Evolutionary conservation across 2,113 vertebrate genomes (phyloP), one percentile per base, ranked within the genome.

Genomic region (Protomyctophum bolini): DNA sequence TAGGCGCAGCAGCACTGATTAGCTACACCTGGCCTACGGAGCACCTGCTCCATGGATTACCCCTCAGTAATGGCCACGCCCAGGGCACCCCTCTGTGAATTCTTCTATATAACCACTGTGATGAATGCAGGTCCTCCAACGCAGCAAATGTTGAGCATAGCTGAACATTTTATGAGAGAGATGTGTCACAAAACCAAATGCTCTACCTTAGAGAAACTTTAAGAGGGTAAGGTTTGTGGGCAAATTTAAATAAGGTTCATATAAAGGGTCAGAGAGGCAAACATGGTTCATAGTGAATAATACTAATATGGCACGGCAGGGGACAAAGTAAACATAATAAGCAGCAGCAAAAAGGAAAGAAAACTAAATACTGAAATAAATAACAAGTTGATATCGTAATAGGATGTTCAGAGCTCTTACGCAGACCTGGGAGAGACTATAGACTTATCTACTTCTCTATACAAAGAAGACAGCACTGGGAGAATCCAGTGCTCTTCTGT

Each of bases 331-430:
- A 58, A 14, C 12, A 28, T 10, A 1, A 46, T 70, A 79, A 68
- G 65, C 58, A 66, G 58, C 9, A 8, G 73, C 76, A 9, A 77
- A 0, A 12, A 83, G 66, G 77, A 50, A 66, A 76, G 68, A 0
- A 12, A 83, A 74, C 15, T 29, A 55, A 86, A 88, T 74, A 90
- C 85, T 87, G 79, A 84, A 89, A 83, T 81, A 87, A 83, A 86
- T 89, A 83, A 56, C 66, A 83, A 57, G 10, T 54, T 68, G 68
- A 74, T 28, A 80, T 54, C 54, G 73, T 5, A 72, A 63, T 66
- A 72, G 81, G 80, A 41, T 70, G 51, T 67, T 41, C 28, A 66
- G 61, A 77, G 65, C 66, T 81, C 54, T 60, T 41, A 76, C 28
- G n/a, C 7, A 5, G 50, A 58, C 50, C 15, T 55, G 29, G 61